Evolutionary conservation across 2,888 invertebrate genomes (phyloP).

Genomic region (Drosophila tripunctata): DNA sequence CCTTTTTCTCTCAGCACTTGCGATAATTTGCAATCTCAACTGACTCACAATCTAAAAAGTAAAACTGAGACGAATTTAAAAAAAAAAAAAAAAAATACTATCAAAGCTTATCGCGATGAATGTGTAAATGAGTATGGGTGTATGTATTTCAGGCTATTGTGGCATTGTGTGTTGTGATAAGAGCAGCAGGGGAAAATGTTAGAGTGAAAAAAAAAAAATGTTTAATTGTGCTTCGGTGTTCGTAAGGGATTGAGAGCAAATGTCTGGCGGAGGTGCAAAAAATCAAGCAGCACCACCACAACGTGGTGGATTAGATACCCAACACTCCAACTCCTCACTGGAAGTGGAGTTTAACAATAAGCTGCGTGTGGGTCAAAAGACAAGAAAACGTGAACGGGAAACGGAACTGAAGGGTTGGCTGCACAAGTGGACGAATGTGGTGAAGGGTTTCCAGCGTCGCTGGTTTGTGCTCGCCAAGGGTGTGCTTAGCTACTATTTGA

Average conservation of each 20-base stretch:
- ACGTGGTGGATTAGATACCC: too few relatives aligned
- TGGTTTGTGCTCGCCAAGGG: slow-evolving; percentile 99
- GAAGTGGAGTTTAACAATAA: too few relatives aligned
- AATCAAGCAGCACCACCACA: slow-evolving; percentile 1
- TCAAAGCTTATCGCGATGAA: slow-evolving; percentile 39
- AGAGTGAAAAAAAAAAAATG: not conserved
- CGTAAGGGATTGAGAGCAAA: slow-evolving; percentile 33
- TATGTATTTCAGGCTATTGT: not conserved
- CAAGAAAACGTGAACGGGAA: slow-evolving; percentile 8
- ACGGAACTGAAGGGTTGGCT: slow-evolving; percentile 91
- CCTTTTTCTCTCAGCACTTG: slow-evolving; percentile 8
- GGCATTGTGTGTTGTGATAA: slow-evolving; percentile 31
- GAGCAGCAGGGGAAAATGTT: slow-evolving; percentile 17
- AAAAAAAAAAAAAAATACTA: too few relatives aligned
- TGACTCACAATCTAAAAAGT: slow-evolving; percentile 27
- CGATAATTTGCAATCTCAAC: slow-evolving; percentile 33
- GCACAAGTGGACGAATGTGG: slow-evolving; percentile 99
- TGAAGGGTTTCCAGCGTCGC: slow-evolving; percentile 98
- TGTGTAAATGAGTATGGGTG: slow-evolving; percentile 4
- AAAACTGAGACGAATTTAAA: slow-evolving; percentile 15
- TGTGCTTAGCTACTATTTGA: slow-evolving; percentile 93
- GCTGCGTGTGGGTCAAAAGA: slow-evolving; percentile 20
- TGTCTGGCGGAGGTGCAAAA: too few relatives aligned
- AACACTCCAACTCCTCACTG: not conserved
- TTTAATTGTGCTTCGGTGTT: slow-evolving; percentile 27